These are phyloP conservation scores for Lepidurus apus DNA, from an alignment of 1,140 invertebrate species.

Conservation along the genomic window DNA sequence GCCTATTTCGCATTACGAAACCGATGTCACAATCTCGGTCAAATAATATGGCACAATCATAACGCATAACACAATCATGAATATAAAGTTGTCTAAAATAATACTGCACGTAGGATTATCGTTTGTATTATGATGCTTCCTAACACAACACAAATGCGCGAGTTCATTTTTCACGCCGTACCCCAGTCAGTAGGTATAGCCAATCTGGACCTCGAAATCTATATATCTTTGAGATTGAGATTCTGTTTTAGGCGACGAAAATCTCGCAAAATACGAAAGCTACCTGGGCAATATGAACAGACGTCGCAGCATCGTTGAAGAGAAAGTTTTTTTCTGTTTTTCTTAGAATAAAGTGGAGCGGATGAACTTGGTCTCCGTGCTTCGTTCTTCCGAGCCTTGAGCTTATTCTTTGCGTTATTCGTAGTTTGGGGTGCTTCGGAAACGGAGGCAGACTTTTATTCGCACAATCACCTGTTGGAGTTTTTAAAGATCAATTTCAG, in stretches of 20 bases:
- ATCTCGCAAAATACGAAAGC: neutral
- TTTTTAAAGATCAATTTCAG: neutral
- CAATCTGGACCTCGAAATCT: too few species aligned
- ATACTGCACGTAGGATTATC: too few species aligned
- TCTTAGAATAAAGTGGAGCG: neutral
- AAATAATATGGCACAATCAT: too few species aligned
- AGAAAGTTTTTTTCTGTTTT: neutral
- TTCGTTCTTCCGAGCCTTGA: too few species aligned
- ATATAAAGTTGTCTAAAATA: too few species aligned
- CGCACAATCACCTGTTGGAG: neutral
- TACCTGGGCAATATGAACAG: neutral
- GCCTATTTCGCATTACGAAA: neutral
- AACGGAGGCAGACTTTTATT: neutral
- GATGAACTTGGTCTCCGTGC: too few species aligned
- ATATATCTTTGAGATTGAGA: too few species aligned
- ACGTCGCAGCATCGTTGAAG: slow-evolving; percentile 13
- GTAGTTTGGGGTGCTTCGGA: neutral
- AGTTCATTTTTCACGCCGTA: too few species aligned
- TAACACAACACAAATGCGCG: too few species aligned
- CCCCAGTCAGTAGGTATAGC: too few species aligned
- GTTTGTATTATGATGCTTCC: too few species aligned
- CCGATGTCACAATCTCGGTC: neutral
- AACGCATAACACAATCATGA: too few species aligned
- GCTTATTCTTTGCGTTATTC: neutral
- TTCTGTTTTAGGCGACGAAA: neutral